Evolutionary conservation across 2,797 vertebrate species (phyloP), one percentile per base, ranked within the genome.

Genomic region (Hydrocynus forskahlii): DNA sequence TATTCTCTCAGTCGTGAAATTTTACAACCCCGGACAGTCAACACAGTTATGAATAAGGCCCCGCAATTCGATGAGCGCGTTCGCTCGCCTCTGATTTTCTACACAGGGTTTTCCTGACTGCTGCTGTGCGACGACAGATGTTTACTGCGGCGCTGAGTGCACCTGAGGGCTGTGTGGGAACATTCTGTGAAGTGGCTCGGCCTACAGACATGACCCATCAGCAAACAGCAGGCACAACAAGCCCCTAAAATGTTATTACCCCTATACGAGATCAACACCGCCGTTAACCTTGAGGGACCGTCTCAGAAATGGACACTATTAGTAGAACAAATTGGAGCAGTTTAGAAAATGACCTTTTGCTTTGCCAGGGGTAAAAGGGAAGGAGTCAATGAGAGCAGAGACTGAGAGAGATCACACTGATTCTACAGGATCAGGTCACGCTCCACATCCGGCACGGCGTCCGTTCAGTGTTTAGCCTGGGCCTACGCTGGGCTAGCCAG

Each of bases 211-310:
- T 54, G 19, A 52, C 21, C 60, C n/a, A 17, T 17, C 25, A 55
- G 54, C 57, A 75, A 83, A 54, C 76, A 75, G 76, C 54, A 69
- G 54, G 76, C n/a, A 16, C 25, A 62, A 63, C n/a, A 67, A 79
- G 54, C 52, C 55, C 48, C 54, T 82, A 52, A 82, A 82, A 74
- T 23, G 7, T 78, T 82, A 74, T 52, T 82, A 63, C 62, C 64
- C 57, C 62, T 82, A 23, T 43, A 62, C 40, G 69, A 68, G 71
- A 75, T 75, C 69, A 79, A 79, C 67, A 57, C 62, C n/a, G 29
- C 57, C 70, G 52, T 45, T 83, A 75, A 74, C 69, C 70, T 23
- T 35, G 48, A n/a, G 57, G 45, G 54, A 83, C 79, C 62, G 40
- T 79, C 62, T 23, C 50, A n/a, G 16, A 60, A 81, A 75, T 25